A percentile compares a stretch with the other conserved stretches of the same genome.
These are phyloP conservation scores for Gracilinanus agilis DNA, from an alignment of 2,113 vertebrate genomes.

Conservation along the genomic window DNA sequence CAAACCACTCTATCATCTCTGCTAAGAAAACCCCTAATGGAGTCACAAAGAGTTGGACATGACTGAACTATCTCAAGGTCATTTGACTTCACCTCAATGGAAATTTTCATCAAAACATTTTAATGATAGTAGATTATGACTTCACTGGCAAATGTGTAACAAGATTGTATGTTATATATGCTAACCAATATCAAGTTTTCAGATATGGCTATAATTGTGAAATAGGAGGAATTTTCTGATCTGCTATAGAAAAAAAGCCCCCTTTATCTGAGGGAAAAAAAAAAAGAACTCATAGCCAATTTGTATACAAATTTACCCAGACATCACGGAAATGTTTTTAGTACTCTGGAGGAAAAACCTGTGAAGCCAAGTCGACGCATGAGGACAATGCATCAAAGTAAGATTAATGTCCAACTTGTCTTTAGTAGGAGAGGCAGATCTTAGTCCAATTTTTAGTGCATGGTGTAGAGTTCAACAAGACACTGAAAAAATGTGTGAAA, in stretches of 20 bases:
- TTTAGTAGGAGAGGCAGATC: neutral
- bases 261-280: neutral
- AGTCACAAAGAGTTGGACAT: no score
- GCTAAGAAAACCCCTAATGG: no score
- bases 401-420: neutral
- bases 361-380: neutral
- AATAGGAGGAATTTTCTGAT: neutral
- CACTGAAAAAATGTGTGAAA: neutral
- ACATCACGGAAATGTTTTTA: neutral
- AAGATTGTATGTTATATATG: neutral
- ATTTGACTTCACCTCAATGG: neutral
- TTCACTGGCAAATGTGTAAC: neutral
- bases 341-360: neutral
- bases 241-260: neutral
- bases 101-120: neutral
- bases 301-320: no score
- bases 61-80: neutral
- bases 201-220: neutral
- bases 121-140: neutral
- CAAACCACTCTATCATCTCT: no score
- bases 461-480: neutral
- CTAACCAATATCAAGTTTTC: neutral
- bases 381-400: neutral
- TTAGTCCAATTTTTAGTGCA: neutral
- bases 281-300: neutral